Base-by-base conservation (phyloP, 2,888 invertebrate genomes). In the Tetramorium bicarinatum region DNA sequence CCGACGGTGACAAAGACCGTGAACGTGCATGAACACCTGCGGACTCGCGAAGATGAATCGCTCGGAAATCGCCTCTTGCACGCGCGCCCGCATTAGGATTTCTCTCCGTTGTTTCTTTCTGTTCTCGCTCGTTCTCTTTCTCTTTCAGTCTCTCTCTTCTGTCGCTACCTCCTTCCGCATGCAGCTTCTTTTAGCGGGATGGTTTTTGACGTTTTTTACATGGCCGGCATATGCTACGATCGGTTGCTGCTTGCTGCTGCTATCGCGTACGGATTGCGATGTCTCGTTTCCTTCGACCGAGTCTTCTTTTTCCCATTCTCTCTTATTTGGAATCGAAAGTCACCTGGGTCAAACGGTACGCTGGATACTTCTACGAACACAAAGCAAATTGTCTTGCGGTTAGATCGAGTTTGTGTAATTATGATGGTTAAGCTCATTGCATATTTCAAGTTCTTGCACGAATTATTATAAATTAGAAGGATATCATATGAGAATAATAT, bases 1-100 rank as follows among this genome's bases (percentile, higher is more conserved):
- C 15, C 15, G 29, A 34, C 4, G 69, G 38, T 18, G 75, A 62
- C 62, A 79, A 79, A 83, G 77, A 69, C 84, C 74, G 52, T 81
- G 89, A 86, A 87, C 82, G 85, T 67, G 75, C 84, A 86, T 85
- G 85, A 85, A 81, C 87, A 88, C 87, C 89, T 90, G 90, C 81
- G 59, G 86, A 90, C 81, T 66, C 15, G 76, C 29, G 47, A 82
- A 87, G 87, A 87, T 85, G 66, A 82, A 89, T 87, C 64, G 85
- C 75, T 83, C 77, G 66, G 87, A 85, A 88, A 89, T 90, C 87
- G 76, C 82, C 85, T 84, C 84, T 83, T 85, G 83, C 84, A 82
- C 85, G 75, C 82, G 80, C 83, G 71, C 69, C 41, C 61, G 75
- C 75, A 71, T 75, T 85, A 74, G 80, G 66, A 82, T 84, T 82